phyloP scores from a whole-genome alignment of 2,888 invertebrate species.

The Agriopis aurantiaria region DNA sequence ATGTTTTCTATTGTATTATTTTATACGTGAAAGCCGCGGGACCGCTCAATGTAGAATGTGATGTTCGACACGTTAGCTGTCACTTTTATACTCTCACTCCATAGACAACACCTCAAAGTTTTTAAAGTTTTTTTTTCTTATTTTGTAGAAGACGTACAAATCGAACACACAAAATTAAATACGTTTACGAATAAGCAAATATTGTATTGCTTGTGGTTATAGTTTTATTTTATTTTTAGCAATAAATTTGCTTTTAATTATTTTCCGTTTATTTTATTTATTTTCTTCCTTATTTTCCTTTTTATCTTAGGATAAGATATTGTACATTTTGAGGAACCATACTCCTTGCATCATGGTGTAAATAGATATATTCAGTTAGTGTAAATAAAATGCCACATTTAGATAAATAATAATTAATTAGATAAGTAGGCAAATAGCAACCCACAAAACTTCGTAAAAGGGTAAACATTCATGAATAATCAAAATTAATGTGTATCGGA shows the following conservation, averaged over 20 bases:
- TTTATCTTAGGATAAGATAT: constrained; percentile 62
- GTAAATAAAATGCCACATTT: constrained; percentile 69
- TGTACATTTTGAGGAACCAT: constrained; percentile 83
- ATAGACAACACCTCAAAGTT: constrained; percentile 44
- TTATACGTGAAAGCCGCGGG: constrained; percentile 64
- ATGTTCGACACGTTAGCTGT: constrained; percentile 53
- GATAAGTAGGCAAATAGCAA: constrained; percentile 53
- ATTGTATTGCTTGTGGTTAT: constrained; percentile 82
- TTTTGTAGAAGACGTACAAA: constrained; percentile 82
- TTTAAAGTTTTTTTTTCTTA: constrained; percentile 64
- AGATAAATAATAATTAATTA: constrained; percentile 57
- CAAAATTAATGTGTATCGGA: constrained; percentile 74
- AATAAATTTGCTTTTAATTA: constrained; percentile 86
- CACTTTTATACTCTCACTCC: constrained; percentile 53
- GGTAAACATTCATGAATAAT: constrained; percentile 70
- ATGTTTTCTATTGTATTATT: constrained; percentile 78
- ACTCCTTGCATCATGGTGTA: constrained; percentile 84
- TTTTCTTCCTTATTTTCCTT: constrained; percentile 61
- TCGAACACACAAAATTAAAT: constrained; percentile 63
- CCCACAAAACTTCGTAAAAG: constrained; percentile 55
- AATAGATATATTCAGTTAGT: constrained; percentile 69
- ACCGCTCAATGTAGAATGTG: constrained; percentile 72
- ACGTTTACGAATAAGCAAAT: constrained; percentile 71
- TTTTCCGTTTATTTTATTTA: constrained; percentile 78
- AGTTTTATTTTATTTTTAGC: constrained; percentile 84